Percentiles rank a stretch among this genome's conserved stretches.
phyloP scores from a whole-genome alignment of 2,797 vertebrate genomes.

The Siniperca scherzeri region DNA sequence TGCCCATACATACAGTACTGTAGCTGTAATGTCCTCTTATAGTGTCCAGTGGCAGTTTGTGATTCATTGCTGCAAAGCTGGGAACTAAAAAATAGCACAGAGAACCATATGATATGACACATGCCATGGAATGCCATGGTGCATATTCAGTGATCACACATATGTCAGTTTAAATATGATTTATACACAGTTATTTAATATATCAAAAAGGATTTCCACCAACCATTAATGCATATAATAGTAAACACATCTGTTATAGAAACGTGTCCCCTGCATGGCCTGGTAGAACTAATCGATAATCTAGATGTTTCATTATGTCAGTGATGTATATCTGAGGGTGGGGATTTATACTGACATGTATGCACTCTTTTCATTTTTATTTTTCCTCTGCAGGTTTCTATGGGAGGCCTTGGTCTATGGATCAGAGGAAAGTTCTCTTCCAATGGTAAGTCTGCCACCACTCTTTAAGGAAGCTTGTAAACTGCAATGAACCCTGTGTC shows the following conservation, averaged over 20 bases:
- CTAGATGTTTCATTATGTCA: background rate
- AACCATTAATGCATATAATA: background rate
- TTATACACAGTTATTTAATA: background rate
- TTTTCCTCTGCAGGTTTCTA: slow-evolving; percentile 87
- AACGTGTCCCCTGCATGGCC: background rate
- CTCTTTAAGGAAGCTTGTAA: too few relatives aligned
- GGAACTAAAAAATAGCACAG: background rate
- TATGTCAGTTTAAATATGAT: background rate
- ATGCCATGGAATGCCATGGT: background rate
- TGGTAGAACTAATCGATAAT: background rate
- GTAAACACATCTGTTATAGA: background rate
- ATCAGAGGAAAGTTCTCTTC: slow-evolving; percentile 91
- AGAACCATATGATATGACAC: background rate
- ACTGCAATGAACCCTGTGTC: background rate
- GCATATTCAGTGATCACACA: slow-evolving; percentile 1
- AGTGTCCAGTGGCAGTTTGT: background rate
- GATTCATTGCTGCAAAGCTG: slow-evolving; percentile 7
- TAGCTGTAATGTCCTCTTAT: background rate
- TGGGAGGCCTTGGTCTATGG: slow-evolving; percentile 91
- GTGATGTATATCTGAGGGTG: background rate
- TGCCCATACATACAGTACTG: background rate
- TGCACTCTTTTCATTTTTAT: background rate
- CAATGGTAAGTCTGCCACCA: slow-evolving; percentile 84
- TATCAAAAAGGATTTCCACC: background rate
- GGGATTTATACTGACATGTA: background rate